phyloP scores from a whole-genome alignment of 2,113 vertebrate genomes.

The Xenopus borealis region DNA sequence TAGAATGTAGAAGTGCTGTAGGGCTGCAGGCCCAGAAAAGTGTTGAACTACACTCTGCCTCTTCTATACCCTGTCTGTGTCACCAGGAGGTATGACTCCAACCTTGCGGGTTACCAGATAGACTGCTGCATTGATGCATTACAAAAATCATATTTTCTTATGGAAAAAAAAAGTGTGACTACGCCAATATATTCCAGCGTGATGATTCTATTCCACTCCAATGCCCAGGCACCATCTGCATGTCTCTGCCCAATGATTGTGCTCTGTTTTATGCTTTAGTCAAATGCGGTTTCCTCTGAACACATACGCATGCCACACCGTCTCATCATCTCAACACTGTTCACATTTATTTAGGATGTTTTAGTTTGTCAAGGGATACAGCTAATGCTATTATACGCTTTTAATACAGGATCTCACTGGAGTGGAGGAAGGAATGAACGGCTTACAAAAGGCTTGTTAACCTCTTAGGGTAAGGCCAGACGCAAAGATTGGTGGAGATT shows the following conservation, averaged over 20 bases:
- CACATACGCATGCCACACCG: background rate
- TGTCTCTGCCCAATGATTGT: conserved; percentile 23
- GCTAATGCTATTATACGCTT: conserved; percentile 30
- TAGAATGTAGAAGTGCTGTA: too few relatives aligned
- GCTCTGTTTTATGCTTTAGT: conserved; percentile 15
- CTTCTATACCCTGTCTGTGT: too few relatives aligned
- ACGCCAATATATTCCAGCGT: conserved; percentile 8
- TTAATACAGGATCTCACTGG: conserved; percentile 14
- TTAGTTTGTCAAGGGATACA: conserved; percentile 24
- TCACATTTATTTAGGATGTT: conserved; percentile 20
- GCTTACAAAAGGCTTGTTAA: conserved; percentile 13
- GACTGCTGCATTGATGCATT: background rate
- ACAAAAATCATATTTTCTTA: background rate
- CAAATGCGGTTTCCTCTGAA: background rate
- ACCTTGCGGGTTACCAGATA: too few relatives aligned
- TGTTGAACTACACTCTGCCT: too few relatives aligned
- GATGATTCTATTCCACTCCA: conserved; percentile 27
- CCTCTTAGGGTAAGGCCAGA: too few relatives aligned
- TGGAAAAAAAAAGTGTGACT: conserved; percentile 25
- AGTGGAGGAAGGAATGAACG: conserved; percentile 17
- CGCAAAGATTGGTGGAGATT: too few relatives aligned
- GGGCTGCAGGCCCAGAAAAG: too few relatives aligned
- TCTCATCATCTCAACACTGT: background rate
- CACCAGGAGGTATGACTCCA: too few relatives aligned
- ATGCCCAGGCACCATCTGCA: conserved; percentile 37